phyloP scores from a whole-genome alignment of 2,113 vertebrate species.

The Gambusia holbrooki region DNA sequence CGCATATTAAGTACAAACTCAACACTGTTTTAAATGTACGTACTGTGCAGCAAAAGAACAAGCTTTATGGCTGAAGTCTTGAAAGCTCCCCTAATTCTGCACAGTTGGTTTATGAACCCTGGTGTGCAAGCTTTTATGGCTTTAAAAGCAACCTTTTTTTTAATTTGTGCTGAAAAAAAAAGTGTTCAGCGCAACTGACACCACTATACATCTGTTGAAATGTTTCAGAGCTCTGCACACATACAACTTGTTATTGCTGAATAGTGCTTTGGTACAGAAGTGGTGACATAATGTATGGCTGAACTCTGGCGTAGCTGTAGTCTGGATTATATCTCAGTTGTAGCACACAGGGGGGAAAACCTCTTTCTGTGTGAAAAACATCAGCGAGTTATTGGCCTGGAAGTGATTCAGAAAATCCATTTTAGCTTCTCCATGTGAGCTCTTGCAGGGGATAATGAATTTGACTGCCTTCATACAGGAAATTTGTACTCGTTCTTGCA shows the following conservation, averaged over 20 bases:
- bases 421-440: constrained; percentile 58
- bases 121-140: neutral
- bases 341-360: constrained; percentile 50
- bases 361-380: constrained; percentile 58
- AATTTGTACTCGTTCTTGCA: constrained; percentile 54
- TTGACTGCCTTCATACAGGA: constrained; percentile 48
- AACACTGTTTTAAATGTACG: neutral
- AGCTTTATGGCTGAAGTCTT: neutral
- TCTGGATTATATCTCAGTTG: constrained; percentile 36
- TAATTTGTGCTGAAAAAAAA: neutral
- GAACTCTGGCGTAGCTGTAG: constrained; percentile 34
- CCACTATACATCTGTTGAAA: neutral
- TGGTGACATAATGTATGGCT: constrained; percentile 9
- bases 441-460: constrained; percentile 66
- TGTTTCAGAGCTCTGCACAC: neutral
- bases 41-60: neutral
- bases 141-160: neutral
- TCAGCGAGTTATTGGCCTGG: constrained; percentile 50
- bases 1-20: no score
- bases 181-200: neutral
- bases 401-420: constrained; percentile 69
- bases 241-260: neutral
- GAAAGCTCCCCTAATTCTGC: no score
- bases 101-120: neutral
- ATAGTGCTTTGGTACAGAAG: neutral